These are phyloP conservation scores for Scomber scombrus DNA, from an alignment of 2,113 vertebrate species.

Conservation along the genomic window DNA sequence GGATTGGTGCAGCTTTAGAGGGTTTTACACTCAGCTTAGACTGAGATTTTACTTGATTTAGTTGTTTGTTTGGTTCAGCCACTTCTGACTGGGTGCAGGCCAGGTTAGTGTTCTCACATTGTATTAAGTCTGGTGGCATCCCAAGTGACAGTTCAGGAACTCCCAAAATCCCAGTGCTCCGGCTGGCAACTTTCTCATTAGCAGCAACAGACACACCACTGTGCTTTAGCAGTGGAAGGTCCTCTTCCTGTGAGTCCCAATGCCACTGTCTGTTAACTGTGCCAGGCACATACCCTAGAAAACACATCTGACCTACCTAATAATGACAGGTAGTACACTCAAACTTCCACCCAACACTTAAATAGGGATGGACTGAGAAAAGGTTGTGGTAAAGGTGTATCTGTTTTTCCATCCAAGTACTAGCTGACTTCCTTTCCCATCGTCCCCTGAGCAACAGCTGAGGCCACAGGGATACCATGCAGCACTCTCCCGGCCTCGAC, in stretches of 20 bases:
- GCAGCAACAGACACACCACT: constrained; percentile 39
- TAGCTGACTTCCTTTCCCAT: constrained; percentile 59
- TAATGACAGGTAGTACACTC: constrained; percentile 10
- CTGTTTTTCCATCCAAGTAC: constrained; percentile 38
- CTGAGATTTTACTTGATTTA: not conserved
- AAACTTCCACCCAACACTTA: constrained; percentile 12
- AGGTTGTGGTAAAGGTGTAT: not conserved
- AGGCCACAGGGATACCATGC: constrained; percentile 64
- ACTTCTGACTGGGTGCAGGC: not conserved
- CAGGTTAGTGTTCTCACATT: constrained; percentile 38
- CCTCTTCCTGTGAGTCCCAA: constrained; percentile 51
- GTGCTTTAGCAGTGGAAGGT: constrained; percentile 45
- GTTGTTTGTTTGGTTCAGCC: not conserved
- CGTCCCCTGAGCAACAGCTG: constrained; percentile 68
- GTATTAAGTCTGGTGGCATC: constrained; percentile 40
- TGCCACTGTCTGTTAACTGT: constrained; percentile 29
- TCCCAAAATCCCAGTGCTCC: constrained; percentile 57
- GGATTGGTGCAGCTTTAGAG: not conserved
- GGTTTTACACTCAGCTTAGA: not conserved
- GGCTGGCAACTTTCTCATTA: constrained; percentile 56
- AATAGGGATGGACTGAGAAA: not conserved
- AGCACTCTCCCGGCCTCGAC: constrained; percentile 60
- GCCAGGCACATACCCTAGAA: constrained; percentile 16
- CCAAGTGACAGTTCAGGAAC: constrained; percentile 53
- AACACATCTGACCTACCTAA: constrained; percentile 30